A percentile compares a stretch with the other conserved stretches of the same genome.
Conservation (phyloP, 2,113 vertebrate genomes). For the Hippocampus mohnikei region DNA sequence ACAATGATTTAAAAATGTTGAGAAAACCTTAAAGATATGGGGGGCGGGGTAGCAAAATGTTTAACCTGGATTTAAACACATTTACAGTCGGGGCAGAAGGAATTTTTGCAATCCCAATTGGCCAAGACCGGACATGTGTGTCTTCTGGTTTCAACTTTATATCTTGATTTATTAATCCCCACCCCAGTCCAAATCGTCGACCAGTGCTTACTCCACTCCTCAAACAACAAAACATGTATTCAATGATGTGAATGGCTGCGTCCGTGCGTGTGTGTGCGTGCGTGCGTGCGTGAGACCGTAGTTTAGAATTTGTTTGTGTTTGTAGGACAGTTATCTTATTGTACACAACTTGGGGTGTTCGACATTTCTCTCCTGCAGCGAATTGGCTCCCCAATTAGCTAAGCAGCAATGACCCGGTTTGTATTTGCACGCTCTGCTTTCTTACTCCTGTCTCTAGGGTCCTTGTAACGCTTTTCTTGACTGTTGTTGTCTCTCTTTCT, state of each 20-base stretch:
- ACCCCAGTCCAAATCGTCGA: background rate
- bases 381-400: slow-evolving; percentile 99
- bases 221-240: slow-evolving; percentile 30
- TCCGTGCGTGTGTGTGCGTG: slow-evolving; percentile 51
- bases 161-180: background rate
- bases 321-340: slow-evolving; percentile 92
- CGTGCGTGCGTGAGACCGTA: slow-evolving; percentile 57
- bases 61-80: too few species aligned
- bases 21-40: too few species aligned
- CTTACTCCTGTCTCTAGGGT: slow-evolving; percentile 81
- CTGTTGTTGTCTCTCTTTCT: slow-evolving; percentile 81
- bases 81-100: background rate
- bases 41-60: too few species aligned
- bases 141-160: too few species aligned
- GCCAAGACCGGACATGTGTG: too few species aligned
- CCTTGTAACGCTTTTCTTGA: slow-evolving; percentile 83
- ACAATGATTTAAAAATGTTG: too few species aligned
- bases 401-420: slow-evolving; percentile 99
- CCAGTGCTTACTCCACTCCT: slow-evolving; percentile 64
- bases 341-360: slow-evolving; percentile 99
- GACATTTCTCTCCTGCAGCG: slow-evolving; percentile 99
- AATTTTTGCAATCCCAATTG: too few species aligned
- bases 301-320: slow-evolving; percentile 81
- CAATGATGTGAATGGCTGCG: slow-evolving; percentile 54
- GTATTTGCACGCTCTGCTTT: slow-evolving; percentile 99